Base-by-base conservation (phyloP, 1,140 invertebrate species). In the Scaptomyza graminum region DNA sequence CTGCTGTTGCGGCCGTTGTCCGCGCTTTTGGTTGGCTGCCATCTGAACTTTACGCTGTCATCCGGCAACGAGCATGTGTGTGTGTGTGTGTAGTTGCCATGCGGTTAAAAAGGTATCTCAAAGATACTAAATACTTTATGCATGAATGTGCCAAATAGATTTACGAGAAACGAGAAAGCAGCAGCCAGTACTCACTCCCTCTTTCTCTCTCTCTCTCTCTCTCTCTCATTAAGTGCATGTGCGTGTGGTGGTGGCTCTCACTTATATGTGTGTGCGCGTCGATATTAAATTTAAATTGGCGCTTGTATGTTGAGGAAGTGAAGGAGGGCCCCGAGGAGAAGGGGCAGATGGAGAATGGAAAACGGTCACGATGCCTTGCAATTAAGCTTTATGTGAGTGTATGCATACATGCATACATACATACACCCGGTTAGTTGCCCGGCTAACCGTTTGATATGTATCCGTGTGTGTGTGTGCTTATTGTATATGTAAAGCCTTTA, bases 251-350 rank as follows among this genome's bases (percentile, higher is more conserved):
- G 65, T 62, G 41, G 59, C 47, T 50, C 28, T 28, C 55, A 28
- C 11, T 28, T 59, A n/a, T 47, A 62, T 63, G 46, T 39, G 59
- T 28, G 52, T 61, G 52, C 74, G 55, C 76, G 83, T 88, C 83
- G 83, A 88, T 88, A 88, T 88, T 88, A 88, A 88, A 88, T 88
- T 88, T 88, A 88, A 88, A 88, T 88, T 88, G 83, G 79, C 84
- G 83, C 78, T 82, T 66, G 82, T 74, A 87, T 82, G 87, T 85
- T 85, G 78, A 87, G 78, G 46, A 28, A 39, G 37, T 18, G 51
- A 5, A 22, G 43, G n/a, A 25, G 70, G 11, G 52, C n/a, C n/a
- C n/a, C n/a, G 15, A 28, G 46, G 11, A 37, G 31, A 5, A 52
- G 16, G 5, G 8, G n/a, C n/a, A 12, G 41, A 16, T 11, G n/a